Conservation (phyloP, 1,140 invertebrate species). For the Arctopsyche grandis region DNA sequence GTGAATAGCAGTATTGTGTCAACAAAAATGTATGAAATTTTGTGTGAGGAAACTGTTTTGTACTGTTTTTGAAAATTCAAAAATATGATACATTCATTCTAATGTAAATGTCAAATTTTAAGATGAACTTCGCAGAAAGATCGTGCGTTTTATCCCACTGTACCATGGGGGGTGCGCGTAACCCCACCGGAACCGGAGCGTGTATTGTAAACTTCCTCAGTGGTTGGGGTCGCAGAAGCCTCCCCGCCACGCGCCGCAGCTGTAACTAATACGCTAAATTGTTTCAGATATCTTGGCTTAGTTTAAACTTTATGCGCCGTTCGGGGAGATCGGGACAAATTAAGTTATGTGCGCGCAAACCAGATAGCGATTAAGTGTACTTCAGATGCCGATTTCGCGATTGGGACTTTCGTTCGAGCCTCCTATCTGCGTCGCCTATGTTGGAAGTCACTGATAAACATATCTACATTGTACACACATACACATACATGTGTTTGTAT, state of each 20-base stretch:
- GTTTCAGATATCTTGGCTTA: slow-evolving; percentile 54
- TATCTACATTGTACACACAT: background rate
- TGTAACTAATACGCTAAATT: slow-evolving; percentile 54
- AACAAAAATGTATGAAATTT: too few species aligned
- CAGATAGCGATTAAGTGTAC: slow-evolving; percentile 38
- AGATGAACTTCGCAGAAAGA: background rate
- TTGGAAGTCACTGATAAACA: slow-evolving; percentile 22
- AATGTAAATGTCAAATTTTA: too few species aligned
- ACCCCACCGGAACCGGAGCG: slow-evolving; percentile 17
- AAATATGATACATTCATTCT: too few species aligned
- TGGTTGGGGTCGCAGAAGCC: background rate
- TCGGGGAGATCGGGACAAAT: slow-evolving; percentile 40
- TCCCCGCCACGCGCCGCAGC: slow-evolving; percentile 37
- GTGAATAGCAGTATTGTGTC: too few species aligned
- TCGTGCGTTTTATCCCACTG: background rate
- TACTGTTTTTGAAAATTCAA: too few species aligned
- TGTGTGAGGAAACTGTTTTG: too few species aligned
- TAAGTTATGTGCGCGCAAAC: slow-evolving; percentile 34
- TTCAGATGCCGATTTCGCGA: background rate
- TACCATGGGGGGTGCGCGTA: background rate
- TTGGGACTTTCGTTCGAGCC: background rate
- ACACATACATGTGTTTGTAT: too few species aligned
- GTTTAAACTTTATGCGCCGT: slow-evolving; percentile 49
- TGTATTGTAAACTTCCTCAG: slow-evolving; percentile 33
- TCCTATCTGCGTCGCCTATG: slow-evolving; percentile 29